A percentile compares a stretch with the other conserved stretches of the same genome.
Evolutionary conservation across 2,797 vertebrate genomes (phyloP).

Genomic region (Triplophysa yarkandensis): DNA sequence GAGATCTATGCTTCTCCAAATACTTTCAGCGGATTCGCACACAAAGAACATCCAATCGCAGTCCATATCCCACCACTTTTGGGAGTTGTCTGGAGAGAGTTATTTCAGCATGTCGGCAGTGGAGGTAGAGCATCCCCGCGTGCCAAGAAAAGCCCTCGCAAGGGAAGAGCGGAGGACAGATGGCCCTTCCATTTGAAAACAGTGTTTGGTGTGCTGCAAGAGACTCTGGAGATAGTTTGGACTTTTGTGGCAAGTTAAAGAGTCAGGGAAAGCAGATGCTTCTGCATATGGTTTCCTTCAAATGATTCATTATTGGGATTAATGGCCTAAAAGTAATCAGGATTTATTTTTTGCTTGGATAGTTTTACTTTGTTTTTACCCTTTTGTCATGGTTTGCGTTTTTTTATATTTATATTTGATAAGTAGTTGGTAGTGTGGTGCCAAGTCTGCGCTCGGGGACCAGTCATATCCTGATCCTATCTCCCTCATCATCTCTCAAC

Average conservation of each 20-base stretch:
- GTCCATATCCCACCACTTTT: slow-evolving; percentile 55
- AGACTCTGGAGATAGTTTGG: slow-evolving; percentile 59
- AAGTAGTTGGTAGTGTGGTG: too few relatives aligned
- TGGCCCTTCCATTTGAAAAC: slow-evolving; percentile 71
- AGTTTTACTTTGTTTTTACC: slow-evolving; percentile 1
- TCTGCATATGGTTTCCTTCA: slow-evolving; percentile 73
- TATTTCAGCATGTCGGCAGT: slow-evolving; percentile 59
- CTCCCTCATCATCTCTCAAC: too few relatives aligned
- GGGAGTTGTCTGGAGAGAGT: slow-evolving; percentile 67
- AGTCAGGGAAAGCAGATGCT: slow-evolving; percentile 74
- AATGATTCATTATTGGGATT: slow-evolving; percentile 63
- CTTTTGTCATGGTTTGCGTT: not conserved
- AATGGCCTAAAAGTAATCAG: slow-evolving; percentile 59
- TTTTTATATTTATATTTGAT: not conserved
- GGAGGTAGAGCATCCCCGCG: slow-evolving; percentile 58
- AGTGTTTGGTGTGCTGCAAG: slow-evolving; percentile 60
- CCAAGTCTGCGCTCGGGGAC: too few relatives aligned
- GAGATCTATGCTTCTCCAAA: slow-evolving; percentile 55
- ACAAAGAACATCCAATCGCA: slow-evolving; percentile 54
- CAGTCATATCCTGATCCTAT: too few relatives aligned
- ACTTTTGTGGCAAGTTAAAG: slow-evolving; percentile 54
- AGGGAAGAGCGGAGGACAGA: slow-evolving; percentile 71
- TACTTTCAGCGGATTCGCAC: slow-evolving; percentile 59
- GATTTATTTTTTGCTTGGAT: slow-evolving; percentile 16
- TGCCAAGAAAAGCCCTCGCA: slow-evolving; percentile 70